phyloP scores from a whole-genome alignment of 2,797 vertebrate genomes.

The Sebastes nivosus region DNA sequence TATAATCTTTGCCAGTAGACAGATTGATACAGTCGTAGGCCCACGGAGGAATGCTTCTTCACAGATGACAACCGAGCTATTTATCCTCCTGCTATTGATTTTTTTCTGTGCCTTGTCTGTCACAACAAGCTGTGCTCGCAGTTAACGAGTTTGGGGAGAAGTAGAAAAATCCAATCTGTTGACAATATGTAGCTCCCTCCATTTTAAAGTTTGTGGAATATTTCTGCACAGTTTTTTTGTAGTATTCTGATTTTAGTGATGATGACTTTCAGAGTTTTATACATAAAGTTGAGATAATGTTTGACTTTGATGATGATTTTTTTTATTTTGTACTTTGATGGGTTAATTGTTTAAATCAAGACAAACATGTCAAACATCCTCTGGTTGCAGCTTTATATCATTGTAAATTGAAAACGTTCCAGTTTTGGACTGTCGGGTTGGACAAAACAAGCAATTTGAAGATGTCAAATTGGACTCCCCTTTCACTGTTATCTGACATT shows the following conservation, averaged over 20 bases:
- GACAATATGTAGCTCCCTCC: background rate
- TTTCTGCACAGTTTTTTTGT: background rate
- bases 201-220: background rate
- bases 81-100: slow-evolving; percentile 55
- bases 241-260: background rate
- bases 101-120: slow-evolving; percentile 44
- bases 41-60: slow-evolving; percentile 46
- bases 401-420: background rate
- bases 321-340: background rate
- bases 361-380: background rate
- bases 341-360: background rate
- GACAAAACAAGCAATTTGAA: background rate
- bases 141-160: slow-evolving; percentile 21
- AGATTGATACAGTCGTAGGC: slow-evolving; percentile 49
- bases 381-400: background rate
- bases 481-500: background rate
- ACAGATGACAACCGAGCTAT: slow-evolving; percentile 45
- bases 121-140: slow-evolving; percentile 47
- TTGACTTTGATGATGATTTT: background rate
- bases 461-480: background rate
- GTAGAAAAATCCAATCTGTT: background rate
- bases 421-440: background rate
- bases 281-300: background rate
- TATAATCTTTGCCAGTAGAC: slow-evolving; percentile 39
- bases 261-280: background rate